Base-by-base conservation (phyloP, 2,113 vertebrate genomes). In the Fregetta grallaria region DNA sequence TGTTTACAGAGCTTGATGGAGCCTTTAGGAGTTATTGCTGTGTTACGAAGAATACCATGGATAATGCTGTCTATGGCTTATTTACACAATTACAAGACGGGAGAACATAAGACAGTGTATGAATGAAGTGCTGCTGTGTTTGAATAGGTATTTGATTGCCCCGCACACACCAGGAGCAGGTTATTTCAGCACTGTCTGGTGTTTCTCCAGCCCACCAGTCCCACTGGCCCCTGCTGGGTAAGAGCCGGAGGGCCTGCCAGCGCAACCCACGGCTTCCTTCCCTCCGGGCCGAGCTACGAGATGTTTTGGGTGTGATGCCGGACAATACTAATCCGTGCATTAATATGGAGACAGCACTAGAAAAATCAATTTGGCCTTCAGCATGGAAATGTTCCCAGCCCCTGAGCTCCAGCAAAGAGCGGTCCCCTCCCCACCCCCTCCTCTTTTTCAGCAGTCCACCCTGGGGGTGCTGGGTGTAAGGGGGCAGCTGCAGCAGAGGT, bases 1-100 rank as follows among this genome's bases (percentile, higher is more conserved):
- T 90, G 32, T 94, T 96, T 92, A 86, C 78, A 15, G 67, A 86
- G 67, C 86, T 88, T 32, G 12, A 34, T 86, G 78, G 68, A 96
- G 73, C 53, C 79, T 80, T 59, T 2, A 90, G 85, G 40, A 83
- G 44, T 84, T 92, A 68, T 5, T 65, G 83, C 94, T 84, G 58
- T 32, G 30, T 75, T 92, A 29, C 6, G 70, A 91, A 94, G 67
- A 84, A 90, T 68, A 50, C 70, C 26, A 7, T 25, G 22, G 82
- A 32, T 85, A 92, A 91, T 77, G 68, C 67, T 66, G 83, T 86
- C 55, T 59, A 2, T 44, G 91, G 47, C 59, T 86, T 88, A 86
- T 77, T 90, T 88, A 38, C 77, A 58, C 72, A 89, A 6, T 49
- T 68, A 58, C 15, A 40, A 72, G 72, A 84, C 14, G 26, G 47